Evolutionary conservation across 2,888 invertebrate species (phyloP).

Genomic region (Drosophila quinaria): DNA sequence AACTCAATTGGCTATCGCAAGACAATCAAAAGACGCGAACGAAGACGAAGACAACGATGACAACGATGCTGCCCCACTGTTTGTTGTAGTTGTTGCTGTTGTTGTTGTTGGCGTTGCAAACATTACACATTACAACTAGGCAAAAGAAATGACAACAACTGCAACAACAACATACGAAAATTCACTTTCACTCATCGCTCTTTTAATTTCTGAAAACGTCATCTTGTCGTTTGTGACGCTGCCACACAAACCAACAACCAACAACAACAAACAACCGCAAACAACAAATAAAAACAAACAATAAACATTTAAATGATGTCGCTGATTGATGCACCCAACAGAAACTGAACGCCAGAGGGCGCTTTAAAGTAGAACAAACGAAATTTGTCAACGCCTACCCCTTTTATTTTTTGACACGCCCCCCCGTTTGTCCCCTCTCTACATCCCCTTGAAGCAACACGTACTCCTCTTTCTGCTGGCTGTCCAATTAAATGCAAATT

Average conservation of each 20-base stretch:
- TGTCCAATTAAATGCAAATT: conserved; percentile 82
- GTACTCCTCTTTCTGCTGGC: conserved; percentile 4
- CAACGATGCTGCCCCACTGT: conserved; percentile 40
- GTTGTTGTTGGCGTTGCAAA: conserved; percentile 56
- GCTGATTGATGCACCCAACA: conserved; percentile 68
- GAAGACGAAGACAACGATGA: conserved; percentile 48
- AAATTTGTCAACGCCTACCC: conserved; percentile 64
- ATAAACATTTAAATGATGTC: conserved; percentile 62
- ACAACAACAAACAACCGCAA: conserved; percentile 9
- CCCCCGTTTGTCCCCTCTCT: neutral
- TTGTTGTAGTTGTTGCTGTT: conserved; percentile 27
- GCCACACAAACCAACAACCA: conserved; percentile 38
- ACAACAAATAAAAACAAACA: conserved; percentile 40
- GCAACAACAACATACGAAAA: conserved; percentile 66
- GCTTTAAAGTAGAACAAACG: conserved; percentile 75
- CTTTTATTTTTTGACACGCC: conserved; percentile 10
- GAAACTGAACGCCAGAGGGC: conserved; percentile 40
- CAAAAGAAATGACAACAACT: conserved; percentile 76
- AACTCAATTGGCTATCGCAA: conserved; percentile 80
- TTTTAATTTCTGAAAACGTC: conserved; percentile 77
- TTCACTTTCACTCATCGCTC: conserved; percentile 80
- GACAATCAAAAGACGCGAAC: conserved; percentile 76
- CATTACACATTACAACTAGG: conserved; percentile 73
- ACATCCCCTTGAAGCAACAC: conserved; percentile 1
- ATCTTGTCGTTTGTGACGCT: conserved; percentile 60